Percentiles rank a stretch among this genome's conserved stretches.
phyloP scores from a whole-genome alignment of 2,888 invertebrate species.

The Trimorus sp. region DNA sequence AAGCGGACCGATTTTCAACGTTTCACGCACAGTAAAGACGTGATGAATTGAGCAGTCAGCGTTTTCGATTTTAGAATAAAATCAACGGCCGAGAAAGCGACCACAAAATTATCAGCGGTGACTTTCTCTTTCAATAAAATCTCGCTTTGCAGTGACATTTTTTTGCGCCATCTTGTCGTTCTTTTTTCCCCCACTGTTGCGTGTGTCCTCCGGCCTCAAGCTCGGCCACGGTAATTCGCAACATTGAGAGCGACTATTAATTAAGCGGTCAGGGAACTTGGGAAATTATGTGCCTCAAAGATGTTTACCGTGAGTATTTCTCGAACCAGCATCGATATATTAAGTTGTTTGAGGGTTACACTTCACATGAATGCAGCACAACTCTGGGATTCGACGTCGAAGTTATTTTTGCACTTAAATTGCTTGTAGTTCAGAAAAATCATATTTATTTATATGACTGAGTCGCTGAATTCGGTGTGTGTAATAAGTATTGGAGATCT shows the following conservation, averaged over 20 bases:
- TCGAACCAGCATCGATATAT: too few relatives aligned
- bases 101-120: conserved; percentile 42
- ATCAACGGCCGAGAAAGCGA: conserved; percentile 46
- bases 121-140: conserved; percentile 60
- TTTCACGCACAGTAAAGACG: conserved; percentile 31
- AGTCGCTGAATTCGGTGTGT: too few relatives aligned
- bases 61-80: conserved; percentile 55
- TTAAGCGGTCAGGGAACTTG: conserved; percentile 19
- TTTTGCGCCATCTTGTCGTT: conserved; percentile 34
- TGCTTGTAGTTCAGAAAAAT: too few relatives aligned
- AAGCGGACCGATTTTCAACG: conserved; percentile 30
- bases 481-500: too few relatives aligned
- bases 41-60: conserved; percentile 38
- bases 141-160: conserved; percentile 53
- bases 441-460: too few relatives aligned
- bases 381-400: too few relatives aligned
- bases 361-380: too few relatives aligned
- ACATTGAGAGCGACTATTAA: conserved; percentile 10
- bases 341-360: too few relatives aligned
- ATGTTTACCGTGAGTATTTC: too few relatives aligned
- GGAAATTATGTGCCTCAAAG: too few relatives aligned
- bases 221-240: not conserved
- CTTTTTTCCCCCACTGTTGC: not conserved
- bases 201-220: too few relatives aligned
- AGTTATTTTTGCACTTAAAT: too few relatives aligned